Conservation (phyloP, 2,113 vertebrate genomes). For the Hydrolagus affinis region DNA sequence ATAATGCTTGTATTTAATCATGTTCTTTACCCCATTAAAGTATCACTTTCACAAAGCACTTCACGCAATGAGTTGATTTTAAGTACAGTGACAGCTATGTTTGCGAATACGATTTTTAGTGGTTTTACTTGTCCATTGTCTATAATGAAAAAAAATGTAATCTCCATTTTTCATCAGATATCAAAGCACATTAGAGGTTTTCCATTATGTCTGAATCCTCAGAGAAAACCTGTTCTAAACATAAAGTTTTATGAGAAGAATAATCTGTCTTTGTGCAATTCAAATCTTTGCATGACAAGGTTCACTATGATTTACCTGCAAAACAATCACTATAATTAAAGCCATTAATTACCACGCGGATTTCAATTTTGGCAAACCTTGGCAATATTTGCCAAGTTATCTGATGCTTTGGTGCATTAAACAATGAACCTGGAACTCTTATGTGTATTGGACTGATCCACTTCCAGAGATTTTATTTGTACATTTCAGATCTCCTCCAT, state of each 20-base stretch:
- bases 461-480: too few relatives aligned
- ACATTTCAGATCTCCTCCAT: too few relatives aligned
- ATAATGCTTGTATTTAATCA: too few relatives aligned
- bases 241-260: background rate
- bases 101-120: too few relatives aligned
- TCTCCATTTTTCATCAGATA: background rate
- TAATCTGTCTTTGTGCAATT: background rate
- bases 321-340: constrained; percentile 21
- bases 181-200: background rate
- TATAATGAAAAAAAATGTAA: background rate
- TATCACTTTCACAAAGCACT: too few relatives aligned
- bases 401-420: background rate
- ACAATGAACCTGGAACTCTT: constrained; percentile 15
- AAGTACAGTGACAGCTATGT: too few relatives aligned
- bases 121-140: too few relatives aligned
- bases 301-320: constrained; percentile 3
- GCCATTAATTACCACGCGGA: background rate
- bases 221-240: background rate
- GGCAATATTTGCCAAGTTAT: background rate
- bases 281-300: constrained; percentile 18
- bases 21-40: too few relatives aligned
- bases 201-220: background rate
- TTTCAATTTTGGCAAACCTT: background rate
- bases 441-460: background rate
- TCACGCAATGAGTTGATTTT: too few relatives aligned